Evolutionary conservation across 2,888 invertebrate species (phyloP).

Genomic region (Watsonalla binaria): DNA sequence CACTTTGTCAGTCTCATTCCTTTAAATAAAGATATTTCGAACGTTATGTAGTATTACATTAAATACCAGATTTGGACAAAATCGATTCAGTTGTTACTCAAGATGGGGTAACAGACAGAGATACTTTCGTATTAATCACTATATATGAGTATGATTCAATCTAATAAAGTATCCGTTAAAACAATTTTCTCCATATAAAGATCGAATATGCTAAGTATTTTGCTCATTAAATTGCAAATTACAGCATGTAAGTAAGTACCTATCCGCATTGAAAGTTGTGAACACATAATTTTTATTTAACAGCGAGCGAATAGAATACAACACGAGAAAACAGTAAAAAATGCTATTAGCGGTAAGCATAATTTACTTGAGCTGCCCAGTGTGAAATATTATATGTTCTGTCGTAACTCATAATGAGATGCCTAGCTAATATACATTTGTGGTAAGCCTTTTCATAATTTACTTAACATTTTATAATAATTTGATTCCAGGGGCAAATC

Average conservation of each 20-base stretch:
- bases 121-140: too few species aligned
- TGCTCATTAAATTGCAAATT: neutral
- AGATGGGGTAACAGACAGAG: too few species aligned
- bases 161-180: neutral
- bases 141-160: too few species aligned
- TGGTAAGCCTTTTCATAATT: neutral
- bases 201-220: neutral
- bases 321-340: neutral
- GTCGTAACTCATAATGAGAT: neutral
- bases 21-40: too few species aligned
- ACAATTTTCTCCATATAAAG: neutral
- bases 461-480: neutral
- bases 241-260: neutral
- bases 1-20: too few species aligned
- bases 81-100: too few species aligned
- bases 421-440: neutral
- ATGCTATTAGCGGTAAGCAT: neutral
- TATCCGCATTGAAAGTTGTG: neutral
- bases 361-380: neutral
- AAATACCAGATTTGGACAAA: too few species aligned
- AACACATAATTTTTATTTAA: neutral
- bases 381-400: neutral
- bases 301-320: neutral
- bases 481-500: too few species aligned
- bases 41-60: too few species aligned